Conservation (phyloP, 2,888 invertebrate genomes). For the Temnothorax unifasciatus region DNA sequence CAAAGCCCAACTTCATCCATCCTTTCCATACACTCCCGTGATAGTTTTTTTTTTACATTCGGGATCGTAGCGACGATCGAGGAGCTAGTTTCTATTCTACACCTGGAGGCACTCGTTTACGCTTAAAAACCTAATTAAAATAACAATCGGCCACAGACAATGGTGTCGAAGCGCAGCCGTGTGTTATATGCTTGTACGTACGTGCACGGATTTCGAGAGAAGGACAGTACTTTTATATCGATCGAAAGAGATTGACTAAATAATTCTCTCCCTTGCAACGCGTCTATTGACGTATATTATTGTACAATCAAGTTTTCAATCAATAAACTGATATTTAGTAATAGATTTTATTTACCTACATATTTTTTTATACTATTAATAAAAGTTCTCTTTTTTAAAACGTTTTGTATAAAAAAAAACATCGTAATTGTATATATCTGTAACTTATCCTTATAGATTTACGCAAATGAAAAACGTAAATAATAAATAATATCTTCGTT, state of each 20-base stretch:
- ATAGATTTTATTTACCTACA: background rate
- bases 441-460: background rate
- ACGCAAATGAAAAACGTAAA: background rate
- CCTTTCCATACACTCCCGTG: conserved; percentile 20
- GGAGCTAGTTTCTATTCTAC: conserved; percentile 53
- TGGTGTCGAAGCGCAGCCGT: conserved; percentile 11
- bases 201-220: conserved; percentile 36
- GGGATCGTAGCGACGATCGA: background rate
- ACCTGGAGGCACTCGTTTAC: conserved; percentile 70
- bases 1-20: conserved; percentile 31
- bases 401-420: background rate
- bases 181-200: conserved; percentile 44
- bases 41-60: conserved; percentile 23
- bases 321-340: background rate
- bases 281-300: background rate
- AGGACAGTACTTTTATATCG: background rate
- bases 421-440: too few species aligned
- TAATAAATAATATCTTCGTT: background rate
- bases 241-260: conserved; percentile 6
- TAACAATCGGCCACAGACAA: conserved; percentile 61
- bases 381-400: background rate
- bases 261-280: background rate
- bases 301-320: background rate
- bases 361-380: background rate
- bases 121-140: conserved; percentile 76